A percentile compares a stretch with the other conserved stretches of the same genome.
Evolutionary conservation across 2,797 vertebrate genomes (phyloP).

Genomic region (Zalophus californianus): DNA sequence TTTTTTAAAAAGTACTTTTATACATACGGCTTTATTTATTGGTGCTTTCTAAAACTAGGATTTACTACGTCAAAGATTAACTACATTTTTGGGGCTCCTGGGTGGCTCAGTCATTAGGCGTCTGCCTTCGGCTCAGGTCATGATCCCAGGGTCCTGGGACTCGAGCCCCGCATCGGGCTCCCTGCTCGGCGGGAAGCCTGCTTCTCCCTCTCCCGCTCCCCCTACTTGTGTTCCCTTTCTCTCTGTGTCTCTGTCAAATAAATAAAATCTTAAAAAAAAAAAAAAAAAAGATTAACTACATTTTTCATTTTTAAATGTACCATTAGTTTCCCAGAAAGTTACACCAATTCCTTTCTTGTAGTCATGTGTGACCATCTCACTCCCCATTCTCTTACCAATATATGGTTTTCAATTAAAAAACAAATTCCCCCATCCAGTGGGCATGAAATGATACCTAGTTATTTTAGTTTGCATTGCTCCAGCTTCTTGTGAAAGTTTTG

Average conservation of each 20-base stretch:
- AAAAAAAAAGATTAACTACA: too few relatives aligned
- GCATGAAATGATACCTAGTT: background rate
- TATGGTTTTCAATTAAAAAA: background rate
- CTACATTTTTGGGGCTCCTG: background rate
- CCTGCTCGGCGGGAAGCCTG: too few relatives aligned
- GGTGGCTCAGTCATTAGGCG: too few relatives aligned
- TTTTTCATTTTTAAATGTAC: background rate
- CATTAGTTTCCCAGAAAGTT: background rate
- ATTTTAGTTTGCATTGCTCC: background rate
- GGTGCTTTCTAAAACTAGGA: background rate
- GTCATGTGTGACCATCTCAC: background rate
- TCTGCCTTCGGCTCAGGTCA: too few relatives aligned
- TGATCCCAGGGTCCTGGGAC: too few relatives aligned
- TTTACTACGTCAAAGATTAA: background rate
- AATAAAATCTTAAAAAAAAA: too few relatives aligned
- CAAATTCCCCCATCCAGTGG: background rate
- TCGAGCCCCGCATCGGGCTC: too few relatives aligned
- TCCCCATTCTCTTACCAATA: background rate
- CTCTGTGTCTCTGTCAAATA: too few relatives aligned
- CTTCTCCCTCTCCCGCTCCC: too few relatives aligned
- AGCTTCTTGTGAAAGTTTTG: background rate
- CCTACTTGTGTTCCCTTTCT: too few relatives aligned
- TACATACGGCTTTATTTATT: background rate
- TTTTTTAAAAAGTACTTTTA: background rate
- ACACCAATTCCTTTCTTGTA: background rate